These are phyloP conservation scores for Ptiloglossa arizonensis DNA, from an alignment of 1,140 invertebrate species.

Conservation along the genomic window DNA sequence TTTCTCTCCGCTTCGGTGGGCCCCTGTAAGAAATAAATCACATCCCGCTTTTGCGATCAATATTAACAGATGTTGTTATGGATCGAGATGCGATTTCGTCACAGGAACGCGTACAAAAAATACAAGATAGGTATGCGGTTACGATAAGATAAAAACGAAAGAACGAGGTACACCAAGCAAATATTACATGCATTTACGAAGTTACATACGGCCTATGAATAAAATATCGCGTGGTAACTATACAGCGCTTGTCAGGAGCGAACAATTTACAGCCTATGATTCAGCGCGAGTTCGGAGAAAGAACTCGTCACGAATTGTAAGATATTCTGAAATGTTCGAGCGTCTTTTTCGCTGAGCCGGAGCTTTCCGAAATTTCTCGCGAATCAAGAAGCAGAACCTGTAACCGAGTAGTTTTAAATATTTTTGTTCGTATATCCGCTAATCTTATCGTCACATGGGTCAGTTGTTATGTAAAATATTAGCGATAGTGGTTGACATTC, in stretches of 20 bases:
- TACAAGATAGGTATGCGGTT: constrained; percentile 3
- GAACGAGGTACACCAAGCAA: background rate
- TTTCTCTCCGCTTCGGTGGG: constrained; percentile 95
- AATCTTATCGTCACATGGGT: constrained; percentile 52
- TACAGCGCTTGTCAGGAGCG: constrained; percentile 26
- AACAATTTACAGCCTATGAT: constrained; percentile 56
- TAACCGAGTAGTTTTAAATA: background rate
- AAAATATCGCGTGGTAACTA: constrained; percentile 45
- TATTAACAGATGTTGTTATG: constrained; percentile 24
- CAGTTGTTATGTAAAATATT: constrained; percentile 47
- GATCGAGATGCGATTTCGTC: constrained; percentile 15
- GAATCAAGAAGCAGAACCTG: background rate
- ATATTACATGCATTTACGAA: constrained; percentile 20
- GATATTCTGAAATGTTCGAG: background rate
- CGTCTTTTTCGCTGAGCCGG: background rate
- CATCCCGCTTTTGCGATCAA: constrained; percentile 20
- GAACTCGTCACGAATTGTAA: constrained; percentile 42
- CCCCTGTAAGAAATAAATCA: constrained; percentile 82
- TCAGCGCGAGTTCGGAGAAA: constrained; percentile 46
- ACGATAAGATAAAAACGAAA: background rate
- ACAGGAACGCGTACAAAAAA: background rate
- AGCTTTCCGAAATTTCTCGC: background rate
- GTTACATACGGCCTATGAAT: constrained; percentile 25
- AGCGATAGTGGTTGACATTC: constrained; percentile 38
- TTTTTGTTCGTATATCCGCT: constrained; percentile 8